A percentile compares a stretch with the other conserved stretches of the same genome.
Evolutionary conservation across 2,888 invertebrate species (phyloP).

Genomic region (Cetonia aurata): DNA sequence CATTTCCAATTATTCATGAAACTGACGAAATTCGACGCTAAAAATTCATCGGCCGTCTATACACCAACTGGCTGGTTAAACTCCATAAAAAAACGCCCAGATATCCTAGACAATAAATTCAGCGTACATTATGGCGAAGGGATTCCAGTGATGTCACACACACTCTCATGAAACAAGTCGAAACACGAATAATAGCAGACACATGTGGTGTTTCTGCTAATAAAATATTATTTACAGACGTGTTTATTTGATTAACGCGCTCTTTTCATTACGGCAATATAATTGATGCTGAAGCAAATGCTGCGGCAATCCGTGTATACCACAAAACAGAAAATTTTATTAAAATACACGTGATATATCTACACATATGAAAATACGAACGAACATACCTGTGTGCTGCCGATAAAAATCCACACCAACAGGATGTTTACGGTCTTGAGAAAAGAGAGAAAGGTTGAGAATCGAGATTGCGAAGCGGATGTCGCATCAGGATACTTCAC

Average conservation of each 20-base stretch:
- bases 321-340: neutral
- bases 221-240: slow-evolving; percentile 28
- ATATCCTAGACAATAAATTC: neutral
- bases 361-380: neutral
- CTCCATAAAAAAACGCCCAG: no score
- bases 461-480: slow-evolving; percentile 1
- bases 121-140: slow-evolving; percentile 12
- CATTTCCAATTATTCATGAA: no score
- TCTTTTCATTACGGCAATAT: neutral
- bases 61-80: no score
- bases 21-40: no score
- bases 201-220: slow-evolving; percentile 18
- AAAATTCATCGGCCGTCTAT: no score
- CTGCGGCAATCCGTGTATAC: no score
- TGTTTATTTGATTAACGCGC: slow-evolving; percentile 12
- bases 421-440: slow-evolving; percentile 5
- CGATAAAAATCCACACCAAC: slow-evolving; percentile 1
- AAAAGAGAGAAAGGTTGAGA: neutral
- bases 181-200: slow-evolving; percentile 13
- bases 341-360: no score
- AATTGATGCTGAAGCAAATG: no score
- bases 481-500: neutral
- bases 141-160: slow-evolving; percentile 28
- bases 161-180: slow-evolving; percentile 9
- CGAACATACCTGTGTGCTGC: neutral